Evolutionary conservation across 2,888 invertebrate genomes (phyloP).

Genomic region (Meloe dianella): DNA sequence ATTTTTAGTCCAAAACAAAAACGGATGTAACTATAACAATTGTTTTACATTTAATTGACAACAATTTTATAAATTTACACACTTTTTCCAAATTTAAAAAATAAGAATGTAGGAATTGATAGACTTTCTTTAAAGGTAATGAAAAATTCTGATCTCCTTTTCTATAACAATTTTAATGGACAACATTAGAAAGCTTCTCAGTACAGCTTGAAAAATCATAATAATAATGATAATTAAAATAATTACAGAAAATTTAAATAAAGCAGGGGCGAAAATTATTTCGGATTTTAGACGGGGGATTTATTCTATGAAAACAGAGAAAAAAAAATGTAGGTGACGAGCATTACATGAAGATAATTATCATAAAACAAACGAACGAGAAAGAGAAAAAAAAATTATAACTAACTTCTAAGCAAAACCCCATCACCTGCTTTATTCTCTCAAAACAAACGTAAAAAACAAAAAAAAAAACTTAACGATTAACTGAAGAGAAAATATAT

Average conservation of each 20-base stretch:
- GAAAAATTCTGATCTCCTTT: constrained; percentile 41
- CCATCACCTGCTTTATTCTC: constrained; percentile 52
- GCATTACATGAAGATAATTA: constrained; percentile 40
- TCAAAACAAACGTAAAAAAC: constrained; percentile 25
- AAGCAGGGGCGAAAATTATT: constrained; percentile 49
- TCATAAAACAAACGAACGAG: constrained; percentile 37
- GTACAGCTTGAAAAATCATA: constrained; percentile 49
- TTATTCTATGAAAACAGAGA: constrained; percentile 36
- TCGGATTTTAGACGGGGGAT: constrained; percentile 49
- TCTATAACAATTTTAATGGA: constrained; percentile 55
- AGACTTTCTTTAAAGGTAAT: constrained; percentile 13
- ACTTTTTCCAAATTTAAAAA: background rate
- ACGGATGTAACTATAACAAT: background rate
- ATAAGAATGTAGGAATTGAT: background rate
- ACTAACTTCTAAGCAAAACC: constrained; percentile 48
- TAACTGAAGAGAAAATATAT: constrained; percentile 41
- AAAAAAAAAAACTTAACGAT: constrained; percentile 40
- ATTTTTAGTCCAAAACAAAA: too few relatives aligned
- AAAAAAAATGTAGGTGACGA: constrained; percentile 45
- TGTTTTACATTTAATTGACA: constrained; percentile 8
- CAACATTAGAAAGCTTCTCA: constrained; percentile 53
- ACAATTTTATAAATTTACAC: background rate
- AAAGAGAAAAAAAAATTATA: constrained; percentile 36
- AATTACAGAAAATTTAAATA: constrained; percentile 37
- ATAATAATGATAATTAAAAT: constrained; percentile 33